These are phyloP conservation scores for Rhombomys opimus DNA, from an alignment of 2,113 vertebrate genomes.

Conservation along the genomic window DNA sequence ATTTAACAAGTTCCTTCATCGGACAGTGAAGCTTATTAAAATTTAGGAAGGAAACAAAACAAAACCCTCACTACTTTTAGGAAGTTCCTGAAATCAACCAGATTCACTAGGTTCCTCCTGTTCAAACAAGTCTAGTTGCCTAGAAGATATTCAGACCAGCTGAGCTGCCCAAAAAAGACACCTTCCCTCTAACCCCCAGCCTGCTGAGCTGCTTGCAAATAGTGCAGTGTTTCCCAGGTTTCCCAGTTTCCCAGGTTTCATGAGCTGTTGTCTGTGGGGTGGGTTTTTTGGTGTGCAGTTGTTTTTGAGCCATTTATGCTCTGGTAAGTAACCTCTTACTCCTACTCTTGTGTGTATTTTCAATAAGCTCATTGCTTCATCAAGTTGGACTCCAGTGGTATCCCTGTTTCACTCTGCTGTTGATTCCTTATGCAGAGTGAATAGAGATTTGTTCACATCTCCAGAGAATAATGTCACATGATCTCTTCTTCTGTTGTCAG, in stretches of 20 bases:
- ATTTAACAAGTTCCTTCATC: background rate
- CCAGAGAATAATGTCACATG: background rate
- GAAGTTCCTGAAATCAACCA: background rate
- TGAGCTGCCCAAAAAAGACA: background rate
- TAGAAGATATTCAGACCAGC: background rate
- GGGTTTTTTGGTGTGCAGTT: background rate
- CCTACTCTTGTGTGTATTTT: background rate
- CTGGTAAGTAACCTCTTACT: background rate
- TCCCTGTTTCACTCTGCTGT: background rate
- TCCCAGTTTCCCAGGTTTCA: background rate
- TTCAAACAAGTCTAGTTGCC: background rate
- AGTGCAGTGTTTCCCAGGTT: accelerated
- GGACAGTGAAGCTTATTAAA: background rate
- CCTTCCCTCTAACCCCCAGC: background rate
- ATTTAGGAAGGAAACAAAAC: background rate
- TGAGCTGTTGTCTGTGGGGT: background rate
- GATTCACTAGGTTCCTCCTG: background rate
- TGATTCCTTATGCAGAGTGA: too few relatives aligned
- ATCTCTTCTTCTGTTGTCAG: background rate
- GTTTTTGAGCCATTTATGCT: background rate
- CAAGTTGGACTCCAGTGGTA: too few relatives aligned
- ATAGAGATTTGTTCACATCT: background rate
- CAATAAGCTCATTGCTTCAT: background rate
- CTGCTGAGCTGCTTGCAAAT: background rate
- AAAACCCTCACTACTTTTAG: background rate